Percentiles rank a stretch among this genome's conserved stretches.
These are phyloP conservation scores for Phoebastria nigripes DNA, from an alignment of 2,797 vertebrate genomes.

Conservation along the genomic window DNA sequence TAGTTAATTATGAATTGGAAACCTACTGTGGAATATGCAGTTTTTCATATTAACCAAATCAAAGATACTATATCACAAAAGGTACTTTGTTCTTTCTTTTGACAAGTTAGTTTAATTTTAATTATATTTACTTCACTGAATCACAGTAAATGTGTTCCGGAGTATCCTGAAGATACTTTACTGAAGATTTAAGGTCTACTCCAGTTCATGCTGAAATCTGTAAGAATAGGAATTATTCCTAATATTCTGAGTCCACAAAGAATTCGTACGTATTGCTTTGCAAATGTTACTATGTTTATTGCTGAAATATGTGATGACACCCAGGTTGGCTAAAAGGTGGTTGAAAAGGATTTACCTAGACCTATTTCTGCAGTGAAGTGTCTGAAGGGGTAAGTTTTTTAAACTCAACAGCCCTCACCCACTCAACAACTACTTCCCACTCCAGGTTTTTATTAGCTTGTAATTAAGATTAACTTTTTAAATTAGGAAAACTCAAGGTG, in stretches of 20 bases:
- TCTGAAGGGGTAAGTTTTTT: not conserved
- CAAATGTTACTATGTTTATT: not conserved
- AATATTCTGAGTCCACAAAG: not conserved
- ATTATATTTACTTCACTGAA: not conserved
- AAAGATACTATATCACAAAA: not conserved
- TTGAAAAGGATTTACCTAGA: not conserved
- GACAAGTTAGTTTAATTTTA: not conserved
- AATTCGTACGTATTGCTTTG: not conserved
- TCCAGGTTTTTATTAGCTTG: not conserved
- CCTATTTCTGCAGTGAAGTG: not conserved
- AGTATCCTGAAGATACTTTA: not conserved
- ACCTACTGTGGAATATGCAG: not conserved
- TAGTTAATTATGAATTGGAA: slow-evolving; percentile 3
- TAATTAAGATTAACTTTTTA: not conserved
- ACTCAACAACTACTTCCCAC: not conserved
- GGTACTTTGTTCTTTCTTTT: not conserved
- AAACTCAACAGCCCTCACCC: not conserved
- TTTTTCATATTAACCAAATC: not conserved
- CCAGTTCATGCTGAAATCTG: not conserved
- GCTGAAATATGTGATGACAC: not conserved
- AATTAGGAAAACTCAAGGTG: not conserved
- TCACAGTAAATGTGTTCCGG: not conserved
- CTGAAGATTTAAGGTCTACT: not conserved
- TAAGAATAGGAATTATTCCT: not conserved
- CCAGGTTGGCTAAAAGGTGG: not conserved